Base-by-base conservation (phyloP, 2,797 vertebrate genomes). In the Cynopterus sphinx region DNA sequence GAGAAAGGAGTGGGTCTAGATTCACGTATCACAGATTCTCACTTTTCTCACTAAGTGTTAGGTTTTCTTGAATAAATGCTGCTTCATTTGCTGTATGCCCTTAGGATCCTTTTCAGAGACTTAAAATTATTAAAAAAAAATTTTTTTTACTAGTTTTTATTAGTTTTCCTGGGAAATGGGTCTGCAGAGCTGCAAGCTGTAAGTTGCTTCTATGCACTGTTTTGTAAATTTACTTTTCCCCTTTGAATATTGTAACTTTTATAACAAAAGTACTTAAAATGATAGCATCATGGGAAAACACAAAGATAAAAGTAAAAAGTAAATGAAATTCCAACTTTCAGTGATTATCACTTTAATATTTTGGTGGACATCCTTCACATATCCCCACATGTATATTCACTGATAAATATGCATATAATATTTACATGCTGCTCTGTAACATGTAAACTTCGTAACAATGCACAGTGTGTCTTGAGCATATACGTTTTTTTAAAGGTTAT, bases 221-320 rank as follows among this genome's bases (percentile, higher is more conserved):
- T 86, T 65, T 39, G 5, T 92, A 51, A 51, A 43, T 83, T 91
- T 63, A 53, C 71, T 90, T 59, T 10, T 16, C 36, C 11, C 9
- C 11, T 9, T 46, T 82, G 73, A 74, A n/a, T 94, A 65, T 74
- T 88, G 15, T 77, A 87, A 49, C 9, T 93, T 81, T 83, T 83
- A 28, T 74, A 21, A 31, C 92, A 15, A 73, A 78, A 74, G 31
- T 95, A 43, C 57, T 81, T 91, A 55, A 77, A 81, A 74, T 65
- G 53, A 19, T 73, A 65, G 73, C 67, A 77, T 82, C 49, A 74
- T 51, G 31, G 57, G 55, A 70, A 90, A 91, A 19, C 84, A 68
- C 26, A 89, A 91, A 93, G 84, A 49, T 41, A 86, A 91, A 88
- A 87, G 33, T 81, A 26, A 94, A 82, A 73, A 43, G 68, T 63